These are phyloP conservation scores for Montipora efflorescens DNA, from an alignment of 64 coral and sea anemone genomes.

Conservation along the genomic window DNA sequence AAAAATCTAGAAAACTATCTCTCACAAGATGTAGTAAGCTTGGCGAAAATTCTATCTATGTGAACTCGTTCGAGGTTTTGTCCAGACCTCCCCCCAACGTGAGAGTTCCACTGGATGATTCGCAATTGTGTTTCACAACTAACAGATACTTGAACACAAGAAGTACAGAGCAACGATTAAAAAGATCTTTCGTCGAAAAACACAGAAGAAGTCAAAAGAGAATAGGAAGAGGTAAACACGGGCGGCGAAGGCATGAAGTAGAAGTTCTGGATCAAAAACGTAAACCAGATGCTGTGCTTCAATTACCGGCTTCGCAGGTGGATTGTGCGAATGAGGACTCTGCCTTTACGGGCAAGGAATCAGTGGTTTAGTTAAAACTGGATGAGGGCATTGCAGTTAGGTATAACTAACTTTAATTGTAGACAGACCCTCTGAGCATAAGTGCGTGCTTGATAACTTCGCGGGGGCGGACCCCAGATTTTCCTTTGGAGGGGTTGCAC, in stretches of 20 bases:
- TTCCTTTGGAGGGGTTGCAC: too few relatives aligned
- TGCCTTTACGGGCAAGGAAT: slow-evolving; percentile 1
- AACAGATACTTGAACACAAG: background rate
- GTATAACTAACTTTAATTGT: background rate
- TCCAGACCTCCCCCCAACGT: slow-evolving; percentile 23
- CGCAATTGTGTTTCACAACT: background rate
- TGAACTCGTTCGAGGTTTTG: slow-evolving; percentile 53
- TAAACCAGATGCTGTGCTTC: background rate
- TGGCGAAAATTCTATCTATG: slow-evolving; percentile 29
- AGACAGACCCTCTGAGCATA: too few relatives aligned
- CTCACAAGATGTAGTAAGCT: slow-evolving; percentile 3
- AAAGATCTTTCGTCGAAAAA: background rate
- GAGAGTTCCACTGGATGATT: slow-evolving; percentile 21
- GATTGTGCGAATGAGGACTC: background rate
- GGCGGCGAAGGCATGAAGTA: background rate
- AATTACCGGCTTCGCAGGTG: background rate
- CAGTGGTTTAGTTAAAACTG: background rate
- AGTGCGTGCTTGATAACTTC: too few relatives aligned
- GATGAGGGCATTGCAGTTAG: background rate
- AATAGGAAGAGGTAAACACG: background rate
- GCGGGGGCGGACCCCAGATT: too few relatives aligned
- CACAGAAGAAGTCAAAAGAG: background rate
- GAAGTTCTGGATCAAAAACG: background rate
- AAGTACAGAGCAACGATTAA: background rate
- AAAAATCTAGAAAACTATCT: background rate